These are phyloP conservation scores for Harpagifer antarcticus DNA, from an alignment of 2,797 vertebrate genomes.

Conservation along the genomic window DNA sequence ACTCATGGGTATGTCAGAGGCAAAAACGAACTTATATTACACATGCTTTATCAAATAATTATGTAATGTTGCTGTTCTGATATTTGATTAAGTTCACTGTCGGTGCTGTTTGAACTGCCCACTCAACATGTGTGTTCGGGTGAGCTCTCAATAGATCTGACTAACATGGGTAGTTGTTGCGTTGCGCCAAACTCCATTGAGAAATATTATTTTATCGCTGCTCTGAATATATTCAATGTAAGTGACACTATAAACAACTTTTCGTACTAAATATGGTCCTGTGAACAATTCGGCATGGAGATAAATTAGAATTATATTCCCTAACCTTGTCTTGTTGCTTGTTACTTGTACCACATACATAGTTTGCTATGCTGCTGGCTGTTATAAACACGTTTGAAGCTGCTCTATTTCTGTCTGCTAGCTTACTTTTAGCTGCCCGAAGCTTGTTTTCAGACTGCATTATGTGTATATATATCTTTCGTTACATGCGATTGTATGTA, in stretches of 20 bases:
- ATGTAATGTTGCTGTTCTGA: fast-evolving
- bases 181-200: neutral
- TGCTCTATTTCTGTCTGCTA: too few relatives aligned
- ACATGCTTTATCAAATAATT: too few relatives aligned
- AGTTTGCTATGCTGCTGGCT: too few relatives aligned
- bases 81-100: neutral
- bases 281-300: neutral
- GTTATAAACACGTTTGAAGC: too few relatives aligned
- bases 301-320: neutral
- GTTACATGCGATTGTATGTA: too few relatives aligned
- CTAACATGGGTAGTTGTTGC: neutral
- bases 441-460: too few relatives aligned
- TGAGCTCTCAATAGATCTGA: neutral
- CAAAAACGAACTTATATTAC: neutral
- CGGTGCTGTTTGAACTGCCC: fast-evolving
- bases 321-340: too few relatives aligned
- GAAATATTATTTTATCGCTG: neutral
- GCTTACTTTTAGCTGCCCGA: too few relatives aligned
- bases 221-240: neutral
- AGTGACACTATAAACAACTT: fast-evolving
- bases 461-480: too few relatives aligned
- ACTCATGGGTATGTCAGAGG: conserved; percentile 87
- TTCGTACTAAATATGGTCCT: fast-evolving
- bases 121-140: neutral
- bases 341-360: too few relatives aligned